A percentile compares a stretch with the other conserved stretches of the same genome.
Evolutionary conservation across 2,888 invertebrate species (phyloP).

Genomic region (Chymomyza caudatula): DNA sequence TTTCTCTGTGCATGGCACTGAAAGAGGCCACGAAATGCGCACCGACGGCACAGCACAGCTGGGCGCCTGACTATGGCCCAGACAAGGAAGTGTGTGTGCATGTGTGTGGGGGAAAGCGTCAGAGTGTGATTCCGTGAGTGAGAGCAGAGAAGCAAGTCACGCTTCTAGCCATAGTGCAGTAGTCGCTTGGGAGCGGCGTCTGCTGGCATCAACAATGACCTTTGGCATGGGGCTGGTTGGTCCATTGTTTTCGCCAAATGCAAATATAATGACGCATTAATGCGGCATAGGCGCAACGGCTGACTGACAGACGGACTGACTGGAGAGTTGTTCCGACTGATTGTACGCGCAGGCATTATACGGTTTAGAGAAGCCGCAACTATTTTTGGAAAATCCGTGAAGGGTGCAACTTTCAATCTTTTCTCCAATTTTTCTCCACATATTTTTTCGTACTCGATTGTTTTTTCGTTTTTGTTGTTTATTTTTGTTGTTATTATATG

Average conservation of each 20-base stretch:
- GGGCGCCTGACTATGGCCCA: neutral
- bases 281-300: constrained; percentile 51
- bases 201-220: constrained; percentile 34
- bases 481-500: neutral
- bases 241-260: constrained; percentile 43
- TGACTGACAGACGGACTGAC: no score
- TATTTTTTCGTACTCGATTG: no score
- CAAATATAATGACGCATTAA: constrained; percentile 46
- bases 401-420: neutral
- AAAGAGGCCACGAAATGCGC: neutral
- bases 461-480: neutral
- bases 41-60: neutral
- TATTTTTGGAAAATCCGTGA: neutral
- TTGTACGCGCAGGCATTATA: neutral
- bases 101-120: neutral
- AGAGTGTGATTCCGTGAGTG: neutral
- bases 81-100: neutral
- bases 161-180: neutral
- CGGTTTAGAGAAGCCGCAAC: constrained; percentile 26
- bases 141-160: neutral
- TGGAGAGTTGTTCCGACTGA: neutral
- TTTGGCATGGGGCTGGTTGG: constrained; percentile 29
- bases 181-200: neutral
- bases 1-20: no score
- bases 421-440: neutral